Evolutionary conservation across 2,888 invertebrate species (phyloP), one percentile per base, ranked within the genome.

Genomic region (Morpho helenor): DNA sequence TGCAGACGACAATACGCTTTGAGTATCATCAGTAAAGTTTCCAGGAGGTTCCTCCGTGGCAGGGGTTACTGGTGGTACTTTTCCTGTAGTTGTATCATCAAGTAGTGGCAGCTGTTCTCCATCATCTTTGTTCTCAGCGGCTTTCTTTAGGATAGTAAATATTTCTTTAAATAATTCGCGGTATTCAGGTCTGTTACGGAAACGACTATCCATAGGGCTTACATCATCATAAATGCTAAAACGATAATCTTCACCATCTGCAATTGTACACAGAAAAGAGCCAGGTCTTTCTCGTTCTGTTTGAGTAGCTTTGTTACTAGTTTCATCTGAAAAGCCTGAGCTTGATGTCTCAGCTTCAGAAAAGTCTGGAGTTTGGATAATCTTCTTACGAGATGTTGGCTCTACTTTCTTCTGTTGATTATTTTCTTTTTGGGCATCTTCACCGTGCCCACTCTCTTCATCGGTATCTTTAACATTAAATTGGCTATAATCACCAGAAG

Each of bases 341-440:
- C 96, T 96, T 23, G 95, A 95, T 0, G 96, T 96, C 79, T 96
- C 96, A 1, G 96, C 95, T 79, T 96, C 96, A 0, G 96, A 96
- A 73, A 96, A 96, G 78, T 96, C 96, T 0, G 96, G 96, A 1
- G 96, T 96, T 66, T 93, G 93, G 9, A 95, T 94, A 71, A 92
- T 92, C 64, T 90, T 91, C 80, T 92, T 93, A 55, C 92, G 80
- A 9, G 80, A 86, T 16, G 77, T 79, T 8, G 82, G 68, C 59
- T 85, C 86, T 42, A 70, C 72, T 65, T 88, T 87, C 74, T 91
- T 91, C 59, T 87, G 86, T 68, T 81, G 82, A 60, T 86, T 84
- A 59, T 76, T 77, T 58, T 91, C 92, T 67, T 90, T 91, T 59
- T 87, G 89, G 43, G 80, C 79, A 51, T 92, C 92, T 57, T 89